These are phyloP conservation scores for Novumbra hubbsi DNA, from an alignment of 2,797 vertebrate species.

Conservation along the genomic window DNA sequence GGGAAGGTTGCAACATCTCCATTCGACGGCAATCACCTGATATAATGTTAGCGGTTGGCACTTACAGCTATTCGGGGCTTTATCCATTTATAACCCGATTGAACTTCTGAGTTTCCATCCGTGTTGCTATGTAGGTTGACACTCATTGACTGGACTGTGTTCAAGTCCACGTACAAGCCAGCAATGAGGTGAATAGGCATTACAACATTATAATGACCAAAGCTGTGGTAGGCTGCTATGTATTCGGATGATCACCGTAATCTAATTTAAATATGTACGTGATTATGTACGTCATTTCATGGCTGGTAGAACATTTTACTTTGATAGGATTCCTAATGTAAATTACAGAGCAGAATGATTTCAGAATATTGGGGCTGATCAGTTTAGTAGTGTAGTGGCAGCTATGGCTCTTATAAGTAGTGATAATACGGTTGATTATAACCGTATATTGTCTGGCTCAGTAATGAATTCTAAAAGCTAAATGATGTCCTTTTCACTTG, in stretches of 20 bases:
- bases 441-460: not conserved
- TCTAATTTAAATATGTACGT: not conserved
- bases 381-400: too few relatives aligned
- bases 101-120: slow-evolving; percentile 46
- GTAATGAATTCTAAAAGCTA: not conserved
- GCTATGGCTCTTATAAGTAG: too few relatives aligned
- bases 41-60: slow-evolving; percentile 32
- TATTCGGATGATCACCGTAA: not conserved
- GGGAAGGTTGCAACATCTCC: slow-evolving; percentile 51
- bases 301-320: not conserved
- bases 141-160: slow-evolving; percentile 18
- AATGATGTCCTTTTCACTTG: not conserved
- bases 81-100: slow-evolving; percentile 55
- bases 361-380: not conserved
- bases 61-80: slow-evolving; percentile 35
- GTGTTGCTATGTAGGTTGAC: slow-evolving; percentile 35
- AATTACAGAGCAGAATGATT: not conserved
- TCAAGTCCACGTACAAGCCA: slow-evolving; percentile 1
- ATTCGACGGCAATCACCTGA: slow-evolving; percentile 54
- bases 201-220: not conserved
- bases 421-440: not conserved
- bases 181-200: not conserved
- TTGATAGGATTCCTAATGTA: not conserved
- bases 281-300: not conserved
- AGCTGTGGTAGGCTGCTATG: not conserved